A percentile compares a stretch with the other conserved stretches of the same genome.
Evolutionary conservation across 2,888 invertebrate genomes (phyloP).

Genomic region (Rhogogaster chlorosoma): DNA sequence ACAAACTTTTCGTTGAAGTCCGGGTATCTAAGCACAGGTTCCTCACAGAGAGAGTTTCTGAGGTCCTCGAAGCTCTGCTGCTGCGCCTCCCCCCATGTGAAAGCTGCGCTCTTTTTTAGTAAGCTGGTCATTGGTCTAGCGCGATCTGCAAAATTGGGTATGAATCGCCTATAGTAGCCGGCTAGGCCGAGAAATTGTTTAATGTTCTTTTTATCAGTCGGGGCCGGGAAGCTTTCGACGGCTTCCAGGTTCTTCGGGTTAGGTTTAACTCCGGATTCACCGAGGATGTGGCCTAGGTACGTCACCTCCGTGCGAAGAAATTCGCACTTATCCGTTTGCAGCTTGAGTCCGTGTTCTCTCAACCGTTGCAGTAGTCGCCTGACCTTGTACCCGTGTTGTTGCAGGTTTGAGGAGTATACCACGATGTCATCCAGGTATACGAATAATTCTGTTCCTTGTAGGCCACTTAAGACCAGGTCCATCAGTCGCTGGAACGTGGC

Average conservation of each 20-base stretch:
- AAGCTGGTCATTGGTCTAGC: neutral
- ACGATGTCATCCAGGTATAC: slow-evolving; percentile 49
- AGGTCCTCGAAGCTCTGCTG: neutral
- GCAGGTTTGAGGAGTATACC: neutral
- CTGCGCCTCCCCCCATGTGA: neutral
- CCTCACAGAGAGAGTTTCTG: neutral
- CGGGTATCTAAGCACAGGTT: neutral
- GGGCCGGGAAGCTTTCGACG: neutral
- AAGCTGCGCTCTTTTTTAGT: neutral
- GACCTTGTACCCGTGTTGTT: slow-evolving; percentile 29
- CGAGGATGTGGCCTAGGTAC: slow-evolving; percentile 9
- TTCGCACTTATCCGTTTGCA: slow-evolving; percentile 30
- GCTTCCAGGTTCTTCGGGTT: neutral
- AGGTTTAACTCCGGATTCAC: neutral
- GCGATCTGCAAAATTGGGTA: neutral
- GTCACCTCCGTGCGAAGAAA: neutral
- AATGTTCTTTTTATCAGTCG: neutral
- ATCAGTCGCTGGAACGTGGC: slow-evolving; percentile 55
- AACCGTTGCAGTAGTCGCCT: neutral
- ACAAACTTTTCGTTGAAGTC: neutral
- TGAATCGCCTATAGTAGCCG: neutral
- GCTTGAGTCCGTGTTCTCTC: neutral
- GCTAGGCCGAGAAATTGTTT: slow-evolving; percentile 1
- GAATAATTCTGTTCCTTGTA: slow-evolving; percentile 39
- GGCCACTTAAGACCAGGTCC: slow-evolving; percentile 48